Evolutionary conservation across 2,113 vertebrate species (phyloP), one percentile per base, ranked within the genome.

Genomic region (Bagarius yarrelli): DNA sequence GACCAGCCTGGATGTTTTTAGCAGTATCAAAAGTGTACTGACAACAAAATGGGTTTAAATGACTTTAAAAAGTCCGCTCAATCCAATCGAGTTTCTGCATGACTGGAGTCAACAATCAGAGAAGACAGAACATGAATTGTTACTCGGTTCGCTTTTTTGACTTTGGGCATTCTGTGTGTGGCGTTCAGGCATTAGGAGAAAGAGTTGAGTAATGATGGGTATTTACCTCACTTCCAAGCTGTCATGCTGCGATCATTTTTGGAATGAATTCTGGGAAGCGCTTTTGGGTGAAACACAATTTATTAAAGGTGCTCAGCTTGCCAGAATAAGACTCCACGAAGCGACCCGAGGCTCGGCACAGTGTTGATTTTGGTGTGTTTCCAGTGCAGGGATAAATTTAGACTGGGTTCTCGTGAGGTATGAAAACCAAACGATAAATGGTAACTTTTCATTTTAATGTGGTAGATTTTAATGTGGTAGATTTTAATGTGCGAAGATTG

Each of bases 311-410:
- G 67, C 81, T 86, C 23, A 85, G 76, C 77, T 88, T 56, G 80
- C 78, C 83, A 52, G 82, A 66, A 80, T 84, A 67, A 76, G 87
- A 88, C 55, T 76, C 74, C 78, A 79, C 66, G 77, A 88, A 81
- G 84, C 74, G 74, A 87, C 83, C 83, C 90, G 90, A 90, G 87
- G 91, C 83, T 85, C 86, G 84, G 87, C 88, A 83, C 86, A 25
- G 71, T 86, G 86, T 85, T 88, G 47, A 71, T 84, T 83, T 87
- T 88, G 85, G 79, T 83, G 85, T 21, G 61, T 83, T 87, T 64
- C 81, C 72, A 76, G 61, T 84, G 82, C 79, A 83, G 15, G 61
- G 76, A 84, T 87, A 83, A 79, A 78, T 89, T 87, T 87, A 84
- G 83, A 89, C 79, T 87, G 84, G 53, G 53, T n/a, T 53, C 71